Conservation (phyloP, 2,888 invertebrate species). For the Microplitis manilae region DNA sequence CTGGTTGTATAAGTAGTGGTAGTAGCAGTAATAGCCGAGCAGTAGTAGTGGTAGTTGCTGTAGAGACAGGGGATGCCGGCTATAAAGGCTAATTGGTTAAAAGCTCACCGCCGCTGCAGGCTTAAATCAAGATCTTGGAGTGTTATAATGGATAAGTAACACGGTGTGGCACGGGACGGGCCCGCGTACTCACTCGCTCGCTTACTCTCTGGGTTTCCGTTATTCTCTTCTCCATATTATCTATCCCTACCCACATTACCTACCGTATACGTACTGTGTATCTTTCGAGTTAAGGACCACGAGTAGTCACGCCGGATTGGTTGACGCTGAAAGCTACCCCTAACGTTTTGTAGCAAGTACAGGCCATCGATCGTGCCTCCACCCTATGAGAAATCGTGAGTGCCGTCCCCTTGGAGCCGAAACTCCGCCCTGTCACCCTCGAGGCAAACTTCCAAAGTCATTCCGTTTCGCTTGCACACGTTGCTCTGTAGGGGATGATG, state of each 20-base stretch:
- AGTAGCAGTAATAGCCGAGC: conserved; percentile 16
- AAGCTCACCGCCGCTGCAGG: conserved; percentile 72
- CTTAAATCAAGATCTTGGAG: conserved; percentile 73
- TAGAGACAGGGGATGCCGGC: conserved; percentile 57
- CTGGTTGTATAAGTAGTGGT: conserved; percentile 2
- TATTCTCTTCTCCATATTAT: conserved; percentile 33
- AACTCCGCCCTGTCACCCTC: conserved; percentile 59
- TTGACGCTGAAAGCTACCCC: conserved; percentile 61
- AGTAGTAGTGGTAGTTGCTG: conserved; percentile 41
- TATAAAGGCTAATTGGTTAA: conserved; percentile 73
- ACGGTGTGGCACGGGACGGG: conserved; percentile 66
- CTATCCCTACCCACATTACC: too few species aligned
- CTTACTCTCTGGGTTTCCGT: conserved; percentile 36
- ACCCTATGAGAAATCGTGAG: conserved; percentile 64
- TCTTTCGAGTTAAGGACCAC: conserved; percentile 64
- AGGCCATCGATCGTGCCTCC: conserved; percentile 66
- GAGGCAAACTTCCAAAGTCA: conserved; percentile 44
- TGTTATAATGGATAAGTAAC: conserved; percentile 73
- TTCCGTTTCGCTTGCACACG: conserved; percentile 34
- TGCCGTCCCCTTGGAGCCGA: conserved; percentile 58
- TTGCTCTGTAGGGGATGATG: background rate
- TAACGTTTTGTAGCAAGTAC: conserved; percentile 56
- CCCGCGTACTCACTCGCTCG: conserved; percentile 44
- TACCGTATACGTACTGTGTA: conserved; percentile 51
- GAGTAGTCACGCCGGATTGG: conserved; percentile 60